phyloP scores from a whole-genome alignment of 2,113 vertebrate genomes.

The Cryptotis parvus region DNA sequence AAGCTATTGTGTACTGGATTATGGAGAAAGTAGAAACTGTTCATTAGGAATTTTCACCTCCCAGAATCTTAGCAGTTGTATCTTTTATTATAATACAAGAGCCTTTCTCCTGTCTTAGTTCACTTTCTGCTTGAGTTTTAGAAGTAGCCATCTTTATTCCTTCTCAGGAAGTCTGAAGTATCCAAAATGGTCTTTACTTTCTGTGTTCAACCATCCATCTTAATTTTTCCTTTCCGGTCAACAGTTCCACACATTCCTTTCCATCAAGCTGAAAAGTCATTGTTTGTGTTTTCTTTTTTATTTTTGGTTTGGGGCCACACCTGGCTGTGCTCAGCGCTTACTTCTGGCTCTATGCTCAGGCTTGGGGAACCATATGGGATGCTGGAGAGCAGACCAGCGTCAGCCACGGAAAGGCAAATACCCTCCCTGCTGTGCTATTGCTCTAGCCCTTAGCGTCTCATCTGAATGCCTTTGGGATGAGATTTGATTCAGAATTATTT shows the following conservation, averaged over 20 bases:
- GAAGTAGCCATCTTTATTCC: not conserved
- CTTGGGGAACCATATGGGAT: too few species aligned
- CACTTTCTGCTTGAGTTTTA: not conserved
- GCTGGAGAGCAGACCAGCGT: too few species aligned
- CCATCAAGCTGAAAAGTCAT: not conserved
- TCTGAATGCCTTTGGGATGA: not conserved
- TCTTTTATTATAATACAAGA: not conserved
- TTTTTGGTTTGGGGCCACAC: not conserved
- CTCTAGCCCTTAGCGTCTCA: not conserved
- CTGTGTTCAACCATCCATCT: not conserved
- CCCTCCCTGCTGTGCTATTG: too few species aligned
- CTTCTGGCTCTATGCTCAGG: too few species aligned
- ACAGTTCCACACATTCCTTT: not conserved
- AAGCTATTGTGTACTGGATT: not conserved
- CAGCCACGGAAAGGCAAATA: too few species aligned
- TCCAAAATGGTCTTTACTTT: not conserved
- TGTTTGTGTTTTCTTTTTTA: not conserved
- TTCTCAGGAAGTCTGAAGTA: slow-evolving; percentile 1
- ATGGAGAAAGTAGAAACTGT: slow-evolving; percentile 5
- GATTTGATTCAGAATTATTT: slow-evolving; percentile 18
- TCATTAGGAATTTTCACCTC: not conserved
- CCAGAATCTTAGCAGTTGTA: not conserved
- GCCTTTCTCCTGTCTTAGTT: not conserved
- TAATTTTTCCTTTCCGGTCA: not conserved
- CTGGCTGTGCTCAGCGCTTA: too few species aligned